Percentiles rank a stretch among this genome's conserved stretches.
Conservation (phyloP, 2,797 vertebrate genomes). For the Dendrocincla fuliginosa region DNA sequence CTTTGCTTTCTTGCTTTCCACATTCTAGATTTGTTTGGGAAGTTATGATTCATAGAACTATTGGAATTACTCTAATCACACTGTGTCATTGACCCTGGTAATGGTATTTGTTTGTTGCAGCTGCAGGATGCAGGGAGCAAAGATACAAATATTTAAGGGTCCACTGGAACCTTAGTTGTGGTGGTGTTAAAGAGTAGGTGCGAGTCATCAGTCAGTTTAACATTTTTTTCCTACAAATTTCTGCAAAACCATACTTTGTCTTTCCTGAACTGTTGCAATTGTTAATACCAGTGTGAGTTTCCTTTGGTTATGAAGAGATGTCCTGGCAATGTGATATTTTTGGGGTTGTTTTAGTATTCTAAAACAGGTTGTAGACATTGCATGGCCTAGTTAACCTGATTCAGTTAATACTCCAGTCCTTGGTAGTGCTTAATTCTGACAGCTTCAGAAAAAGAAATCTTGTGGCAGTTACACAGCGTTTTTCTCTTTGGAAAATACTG, state of each 20-base stretch:
- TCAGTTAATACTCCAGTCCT: neutral
- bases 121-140: neutral
- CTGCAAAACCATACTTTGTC: neutral
- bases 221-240: neutral
- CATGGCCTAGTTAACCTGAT: neutral
- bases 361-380: neutral
- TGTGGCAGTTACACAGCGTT: accelerated
- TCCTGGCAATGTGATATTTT: neutral
- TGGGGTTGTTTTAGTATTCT: neutral
- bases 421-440: neutral
- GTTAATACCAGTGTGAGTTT: neutral
- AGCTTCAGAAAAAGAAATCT: neutral
- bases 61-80: neutral
- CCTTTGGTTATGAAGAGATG: neutral
- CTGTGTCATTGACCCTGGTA: neutral
- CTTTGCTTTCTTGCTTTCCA: neutral
- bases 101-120: neutral
- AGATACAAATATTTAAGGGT: neutral
- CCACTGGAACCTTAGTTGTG: neutral
- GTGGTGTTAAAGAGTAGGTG: neutral
- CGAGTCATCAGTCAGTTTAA: neutral
- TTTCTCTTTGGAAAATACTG: neutral
- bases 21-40: neutral
- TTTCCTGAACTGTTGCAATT: neutral
- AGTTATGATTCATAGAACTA: neutral